Conservation (phyloP, 2,888 invertebrate genomes). For the Chromoteleia sp. region DNA sequence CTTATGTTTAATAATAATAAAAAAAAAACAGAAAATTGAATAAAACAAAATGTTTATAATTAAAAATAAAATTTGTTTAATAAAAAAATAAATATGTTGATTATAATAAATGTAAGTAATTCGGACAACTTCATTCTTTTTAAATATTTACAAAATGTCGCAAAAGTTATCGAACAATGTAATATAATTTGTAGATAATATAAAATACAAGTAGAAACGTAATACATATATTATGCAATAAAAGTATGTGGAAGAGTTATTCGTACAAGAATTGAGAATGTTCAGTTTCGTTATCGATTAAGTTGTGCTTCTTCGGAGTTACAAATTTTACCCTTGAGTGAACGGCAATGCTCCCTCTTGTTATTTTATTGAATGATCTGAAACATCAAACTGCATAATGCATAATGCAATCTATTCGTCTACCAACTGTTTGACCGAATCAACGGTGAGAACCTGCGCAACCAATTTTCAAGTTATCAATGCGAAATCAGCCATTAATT, state of each 20-base stretch:
- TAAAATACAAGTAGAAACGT: too few relatives aligned
- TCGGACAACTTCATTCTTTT: too few relatives aligned
- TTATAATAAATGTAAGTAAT: background rate
- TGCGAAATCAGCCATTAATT: conserved; percentile 43
- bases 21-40: background rate
- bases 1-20: background rate
- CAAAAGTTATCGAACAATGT: too few relatives aligned
- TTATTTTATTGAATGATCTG: conserved; percentile 54
- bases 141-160: too few relatives aligned
- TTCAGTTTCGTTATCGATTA: too few relatives aligned
- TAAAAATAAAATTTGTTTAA: too few relatives aligned
- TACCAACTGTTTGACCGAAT: conserved; percentile 45
- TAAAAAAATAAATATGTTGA: too few relatives aligned
- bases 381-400: conserved; percentile 55
- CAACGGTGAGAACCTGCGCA: conserved; percentile 41
- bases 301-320: conserved; percentile 39
- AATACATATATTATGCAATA: too few relatives aligned
- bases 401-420: conserved; percentile 54
- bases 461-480: conserved; percentile 59
- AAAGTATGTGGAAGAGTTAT: too few relatives aligned
- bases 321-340: conserved; percentile 30
- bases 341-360: conserved; percentile 33
- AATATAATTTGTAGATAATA: too few relatives aligned
- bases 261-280: too few relatives aligned
- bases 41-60: too few relatives aligned